phyloP scores from a whole-genome alignment of 2,888 invertebrate genomes.

The Lutraria lutraria region DNA sequence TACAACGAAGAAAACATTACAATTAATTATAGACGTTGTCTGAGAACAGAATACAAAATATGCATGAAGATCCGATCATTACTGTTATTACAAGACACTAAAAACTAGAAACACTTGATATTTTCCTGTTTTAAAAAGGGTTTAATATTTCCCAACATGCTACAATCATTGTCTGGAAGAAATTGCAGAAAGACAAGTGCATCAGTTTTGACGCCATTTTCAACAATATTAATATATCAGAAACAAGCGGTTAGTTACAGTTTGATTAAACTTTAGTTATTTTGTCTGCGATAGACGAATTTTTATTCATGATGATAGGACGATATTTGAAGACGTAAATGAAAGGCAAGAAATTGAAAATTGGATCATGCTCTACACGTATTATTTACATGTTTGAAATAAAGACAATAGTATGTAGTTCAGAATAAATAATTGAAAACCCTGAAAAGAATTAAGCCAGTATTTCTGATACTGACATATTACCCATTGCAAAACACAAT shows the following conservation, averaged over 20 bases:
- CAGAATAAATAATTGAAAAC: too few relatives aligned
- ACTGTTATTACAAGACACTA: not conserved
- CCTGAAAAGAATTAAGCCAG: too few relatives aligned
- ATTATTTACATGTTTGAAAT: not conserved
- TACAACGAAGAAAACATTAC: not conserved
- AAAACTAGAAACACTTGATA: slow-evolving; percentile 1
- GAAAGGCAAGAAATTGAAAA: not conserved
- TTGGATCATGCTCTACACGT: not conserved
- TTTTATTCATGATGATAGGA: not conserved
- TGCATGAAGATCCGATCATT: not conserved
- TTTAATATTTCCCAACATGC: not conserved
- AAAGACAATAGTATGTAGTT: too few relatives aligned
- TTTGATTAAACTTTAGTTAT: not conserved
- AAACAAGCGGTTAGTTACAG: slow-evolving; percentile 1
- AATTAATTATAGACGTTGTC: not conserved
- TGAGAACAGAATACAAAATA: slow-evolving; percentile 2
- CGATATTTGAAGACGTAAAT: not conserved
- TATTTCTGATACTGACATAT: too few relatives aligned
- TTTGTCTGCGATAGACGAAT: not conserved
- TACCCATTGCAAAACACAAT: too few relatives aligned
- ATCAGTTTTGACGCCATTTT: not conserved
- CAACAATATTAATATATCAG: slow-evolving; percentile 6
- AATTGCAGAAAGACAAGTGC: not conserved
- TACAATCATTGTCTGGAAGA: not conserved
- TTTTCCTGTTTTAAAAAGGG: slow-evolving; percentile 8